A percentile compares a stretch with the other conserved stretches of the same genome.
Evolutionary conservation across 2,888 invertebrate species (phyloP).

Genomic region (Agrotis puta): DNA sequence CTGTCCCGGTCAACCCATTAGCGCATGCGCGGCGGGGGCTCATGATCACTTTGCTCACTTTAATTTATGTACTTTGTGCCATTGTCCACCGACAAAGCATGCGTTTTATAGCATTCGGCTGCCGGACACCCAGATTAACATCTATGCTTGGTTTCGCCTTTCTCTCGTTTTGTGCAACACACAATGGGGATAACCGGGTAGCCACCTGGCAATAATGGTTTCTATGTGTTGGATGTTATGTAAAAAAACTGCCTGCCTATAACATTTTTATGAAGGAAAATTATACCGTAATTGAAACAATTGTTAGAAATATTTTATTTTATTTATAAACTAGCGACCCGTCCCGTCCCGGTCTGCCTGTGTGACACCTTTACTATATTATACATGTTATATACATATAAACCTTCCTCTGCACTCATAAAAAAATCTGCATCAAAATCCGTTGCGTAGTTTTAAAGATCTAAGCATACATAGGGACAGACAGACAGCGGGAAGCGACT

Average conservation of each 20-base stretch:
- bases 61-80: slow-evolving; percentile 90
- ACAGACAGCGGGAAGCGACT: too few relatives aligned
- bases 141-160: slow-evolving; percentile 85
- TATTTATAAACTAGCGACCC: too few relatives aligned
- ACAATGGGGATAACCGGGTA: slow-evolving; percentile 84
- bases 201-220: slow-evolving; percentile 87
- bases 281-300: slow-evolving; percentile 8
- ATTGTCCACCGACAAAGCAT: slow-evolving; percentile 77
- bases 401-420: too few relatives aligned
- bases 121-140: slow-evolving; percentile 90
- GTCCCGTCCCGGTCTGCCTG: too few relatives aligned
- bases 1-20: slow-evolving; percentile 88
- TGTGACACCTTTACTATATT: too few relatives aligned
- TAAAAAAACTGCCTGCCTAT: slow-evolving; percentile 56
- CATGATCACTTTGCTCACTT: slow-evolving; percentile 88
- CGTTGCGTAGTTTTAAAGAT: too few relatives aligned
- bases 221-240: slow-evolving; percentile 71
- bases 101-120: slow-evolving; percentile 87
- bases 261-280: slow-evolving; percentile 7
- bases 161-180: slow-evolving; percentile 89
- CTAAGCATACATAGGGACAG: too few relatives aligned
- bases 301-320: background rate
- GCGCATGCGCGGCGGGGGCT: slow-evolving; percentile 83
- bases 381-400: too few relatives aligned
- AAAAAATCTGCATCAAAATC: too few relatives aligned